phyloP scores from a whole-genome alignment of 2,888 invertebrate genomes.

The Acheta domesticus region DNA sequence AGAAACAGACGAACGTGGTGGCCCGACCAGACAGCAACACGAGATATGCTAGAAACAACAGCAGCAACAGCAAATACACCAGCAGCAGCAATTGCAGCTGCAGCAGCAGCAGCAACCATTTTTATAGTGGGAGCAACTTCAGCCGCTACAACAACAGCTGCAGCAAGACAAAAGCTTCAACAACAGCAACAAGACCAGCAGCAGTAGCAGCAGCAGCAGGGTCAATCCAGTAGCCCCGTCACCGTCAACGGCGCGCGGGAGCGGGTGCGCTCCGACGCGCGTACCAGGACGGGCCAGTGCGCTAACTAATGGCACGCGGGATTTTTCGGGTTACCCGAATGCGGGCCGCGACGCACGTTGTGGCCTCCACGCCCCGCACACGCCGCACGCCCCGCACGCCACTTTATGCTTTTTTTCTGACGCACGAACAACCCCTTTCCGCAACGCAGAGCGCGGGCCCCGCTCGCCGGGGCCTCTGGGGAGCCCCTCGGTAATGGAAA shows the following conservation, averaged over 20 bases:
- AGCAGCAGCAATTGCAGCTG: too few species aligned
- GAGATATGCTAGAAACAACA: too few species aligned
- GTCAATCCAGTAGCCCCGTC: too few species aligned
- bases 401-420: neutral
- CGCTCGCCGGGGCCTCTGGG: slow-evolving; percentile 38
- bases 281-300: neutral
- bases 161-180: too few species aligned
- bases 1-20: too few species aligned
- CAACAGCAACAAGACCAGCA: too few species aligned
- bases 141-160: too few species aligned
- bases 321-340: neutral
- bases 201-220: too few species aligned
- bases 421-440: neutral
- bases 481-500: slow-evolving; percentile 48
- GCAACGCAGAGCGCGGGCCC: neutral
- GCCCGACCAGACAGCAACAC: too few species aligned
- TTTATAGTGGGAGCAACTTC: too few species aligned
- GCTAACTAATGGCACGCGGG: slow-evolving; percentile 7
- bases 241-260: neutral
- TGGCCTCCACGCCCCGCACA: neutral
- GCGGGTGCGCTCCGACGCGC: neutral
- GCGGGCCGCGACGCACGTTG: neutral
- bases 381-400: neutral
- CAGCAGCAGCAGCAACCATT: too few species aligned
- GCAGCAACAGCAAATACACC: too few species aligned